Conservation (phyloP, 2,888 invertebrate genomes). For the Iphiclides podalirius region DNA sequence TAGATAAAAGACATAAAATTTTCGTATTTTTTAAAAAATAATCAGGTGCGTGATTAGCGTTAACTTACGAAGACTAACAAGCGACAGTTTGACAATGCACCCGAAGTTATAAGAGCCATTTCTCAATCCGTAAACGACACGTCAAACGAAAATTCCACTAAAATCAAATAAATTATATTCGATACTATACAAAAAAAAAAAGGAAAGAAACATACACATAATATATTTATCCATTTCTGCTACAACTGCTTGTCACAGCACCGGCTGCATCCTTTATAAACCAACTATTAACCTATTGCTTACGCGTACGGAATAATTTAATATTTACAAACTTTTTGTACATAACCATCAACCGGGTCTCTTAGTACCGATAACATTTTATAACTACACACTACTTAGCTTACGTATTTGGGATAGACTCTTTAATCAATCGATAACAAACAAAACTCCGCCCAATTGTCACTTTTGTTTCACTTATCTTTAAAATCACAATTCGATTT, state of each 20-base stretch:
- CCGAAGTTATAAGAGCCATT: slow-evolving; percentile 50
- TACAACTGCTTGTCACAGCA: slow-evolving; percentile 56
- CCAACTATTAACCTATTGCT: slow-evolving; percentile 52
- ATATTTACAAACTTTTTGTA: slow-evolving; percentile 74
- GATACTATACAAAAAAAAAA: slow-evolving; percentile 48
- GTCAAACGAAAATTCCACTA: slow-evolving; percentile 64
- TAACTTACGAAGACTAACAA: slow-evolving; percentile 30
- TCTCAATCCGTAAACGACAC: slow-evolving; percentile 59
- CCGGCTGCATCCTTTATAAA: slow-evolving; percentile 52
- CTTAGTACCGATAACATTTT: slow-evolving; percentile 58
- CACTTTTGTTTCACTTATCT: slow-evolving; percentile 52
- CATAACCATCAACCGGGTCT: slow-evolving; percentile 64
- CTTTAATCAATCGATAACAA: slow-evolving; percentile 73
- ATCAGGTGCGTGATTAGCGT: slow-evolving; percentile 15
- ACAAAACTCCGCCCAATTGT: slow-evolving; percentile 46
- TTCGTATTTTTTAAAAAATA: no score
- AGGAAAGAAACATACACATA: background rate
- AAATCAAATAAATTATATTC: slow-evolving; percentile 68
- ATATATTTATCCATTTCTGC: slow-evolving; percentile 45
- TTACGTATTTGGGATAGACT: slow-evolving; percentile 79
- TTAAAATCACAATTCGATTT: slow-evolving; percentile 74
- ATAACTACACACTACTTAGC: slow-evolving; percentile 53
- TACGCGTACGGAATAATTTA: slow-evolving; percentile 61
- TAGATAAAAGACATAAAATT: no score
- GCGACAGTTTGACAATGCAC: slow-evolving; percentile 51